These are phyloP conservation scores for Lycopodina hypogea DNA, from an alignment of 37 sponge, comb jelly and placozoan species.

Conservation along the genomic window DNA sequence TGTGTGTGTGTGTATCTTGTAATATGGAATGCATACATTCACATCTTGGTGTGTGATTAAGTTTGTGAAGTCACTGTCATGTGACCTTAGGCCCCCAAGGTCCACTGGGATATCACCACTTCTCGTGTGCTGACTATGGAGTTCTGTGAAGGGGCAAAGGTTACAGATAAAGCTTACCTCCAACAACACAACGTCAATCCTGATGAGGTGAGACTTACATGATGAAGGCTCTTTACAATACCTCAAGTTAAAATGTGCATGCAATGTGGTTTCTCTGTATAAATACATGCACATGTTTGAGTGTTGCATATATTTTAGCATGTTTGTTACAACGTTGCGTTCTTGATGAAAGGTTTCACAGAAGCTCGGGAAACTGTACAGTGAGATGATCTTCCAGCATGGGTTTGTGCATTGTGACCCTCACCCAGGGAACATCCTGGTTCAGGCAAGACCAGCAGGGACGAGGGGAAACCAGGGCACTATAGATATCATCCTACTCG, in stretches of 20 bases:
- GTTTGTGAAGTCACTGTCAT: background rate
- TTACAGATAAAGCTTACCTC: conserved; percentile 77
- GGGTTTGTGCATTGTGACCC: conserved; percentile 97
- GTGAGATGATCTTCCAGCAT: conserved; percentile 88
- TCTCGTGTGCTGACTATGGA: conserved; percentile 92
- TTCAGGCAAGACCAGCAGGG: conserved; percentile 28
- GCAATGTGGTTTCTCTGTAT: too few species aligned
- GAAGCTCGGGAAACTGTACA: conserved; percentile 79
- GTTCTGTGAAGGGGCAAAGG: conserved; percentile 74
- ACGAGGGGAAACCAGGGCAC: background rate
- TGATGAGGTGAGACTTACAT: conserved; percentile 67
- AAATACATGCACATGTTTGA: too few species aligned
- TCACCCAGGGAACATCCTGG: conserved; percentile 94
- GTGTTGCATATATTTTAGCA: too few species aligned
- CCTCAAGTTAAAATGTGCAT: too few species aligned
- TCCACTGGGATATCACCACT: conserved; percentile 80
- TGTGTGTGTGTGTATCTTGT: background rate
- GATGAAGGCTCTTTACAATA: background rate
- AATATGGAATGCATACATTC: background rate
- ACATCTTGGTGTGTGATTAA: background rate
- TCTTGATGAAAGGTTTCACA: conserved; percentile 27
- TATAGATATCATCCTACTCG: conserved; percentile 78
- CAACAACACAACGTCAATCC: conserved; percentile 35
- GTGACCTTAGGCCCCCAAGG: conserved; percentile 55
- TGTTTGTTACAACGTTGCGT: background rate